Evolutionary conservation across 2,113 vertebrate genomes (phyloP).

Genomic region (Pygathrix nemaeus): DNA sequence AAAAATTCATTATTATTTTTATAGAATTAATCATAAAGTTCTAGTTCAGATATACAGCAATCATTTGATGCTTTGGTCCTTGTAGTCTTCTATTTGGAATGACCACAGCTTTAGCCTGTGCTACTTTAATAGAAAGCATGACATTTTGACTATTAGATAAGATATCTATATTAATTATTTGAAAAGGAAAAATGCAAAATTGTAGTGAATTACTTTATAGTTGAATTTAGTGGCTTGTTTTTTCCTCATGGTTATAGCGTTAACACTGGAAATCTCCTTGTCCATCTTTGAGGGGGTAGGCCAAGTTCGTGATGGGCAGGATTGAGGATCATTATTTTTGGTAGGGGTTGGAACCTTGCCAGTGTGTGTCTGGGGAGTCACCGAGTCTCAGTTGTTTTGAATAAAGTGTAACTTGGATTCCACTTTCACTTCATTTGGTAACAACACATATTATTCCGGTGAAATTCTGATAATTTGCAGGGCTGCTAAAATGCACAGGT

Average conservation of each 20-base stretch:
- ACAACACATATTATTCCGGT: background rate
- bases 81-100: background rate
- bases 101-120: background rate
- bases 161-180: background rate
- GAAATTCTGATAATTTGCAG: background rate
- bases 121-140: background rate
- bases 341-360: background rate
- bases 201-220: background rate
- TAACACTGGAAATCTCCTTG: background rate
- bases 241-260: background rate
- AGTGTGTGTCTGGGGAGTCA: background rate
- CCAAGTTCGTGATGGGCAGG: background rate
- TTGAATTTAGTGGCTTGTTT: background rate
- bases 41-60: constrained; percentile 4
- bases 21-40: constrained; percentile 43
- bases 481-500: background rate
- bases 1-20: constrained; percentile 60
- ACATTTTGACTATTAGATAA: background rate
- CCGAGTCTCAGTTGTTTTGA: background rate
- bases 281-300: background rate
- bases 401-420: background rate
- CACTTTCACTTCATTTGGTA: background rate
- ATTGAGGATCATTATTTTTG: background rate
- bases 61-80: constrained; percentile 29
- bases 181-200: background rate